Evolutionary conservation across 2,113 vertebrate genomes (phyloP), one percentile per base, ranked within the genome.

Genomic region (Tinamus guttatus): DNA sequence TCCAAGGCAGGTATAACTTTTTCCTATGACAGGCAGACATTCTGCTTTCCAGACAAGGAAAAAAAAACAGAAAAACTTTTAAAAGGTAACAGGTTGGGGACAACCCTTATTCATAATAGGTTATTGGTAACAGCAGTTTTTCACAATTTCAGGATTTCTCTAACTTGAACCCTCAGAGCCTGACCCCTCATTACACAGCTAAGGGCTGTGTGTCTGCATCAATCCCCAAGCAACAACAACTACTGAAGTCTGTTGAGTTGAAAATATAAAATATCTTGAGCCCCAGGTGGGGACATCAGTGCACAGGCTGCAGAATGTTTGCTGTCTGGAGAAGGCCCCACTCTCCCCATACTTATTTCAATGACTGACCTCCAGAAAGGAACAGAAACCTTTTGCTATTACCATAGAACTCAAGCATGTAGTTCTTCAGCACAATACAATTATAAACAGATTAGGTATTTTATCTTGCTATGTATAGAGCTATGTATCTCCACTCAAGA

Each of bases 131-230:
- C 93, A 90, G 74, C 70, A 90, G 93, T 27, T 91, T 93, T 88
- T 88, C 85, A 91, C 76, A 80, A 40, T 93, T 95, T 91, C 76
- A 90, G 85, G 69, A 94, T 95, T 96, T 96, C 90, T 93, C 94
- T 82, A 95, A 94, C 93, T 28, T 81, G 87, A 95, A 94, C 92
- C 67, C 63, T 90, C 77, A 65, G 77, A 90, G 79, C 49, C 71
- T 89, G 90, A 95, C 85, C 41, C 69, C 36, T 78, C 70, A 74
- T 87, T 80, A 93, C 65, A 56, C 36, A 87, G 87, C 20, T 71
- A 85, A 81, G 56, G 32, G 81, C 58, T 1, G 7, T 28, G 58
- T 38, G 75, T 10, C 68, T 67, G 54, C 84, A 85, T 58, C 84
- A 77, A 49, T 20, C 41, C 30, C 59, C 43, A 38, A 27, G 45